These are phyloP conservation scores for Geophilus truncorum DNA, from an alignment of 2,888 invertebrate genomes.

Conservation along the genomic window DNA sequence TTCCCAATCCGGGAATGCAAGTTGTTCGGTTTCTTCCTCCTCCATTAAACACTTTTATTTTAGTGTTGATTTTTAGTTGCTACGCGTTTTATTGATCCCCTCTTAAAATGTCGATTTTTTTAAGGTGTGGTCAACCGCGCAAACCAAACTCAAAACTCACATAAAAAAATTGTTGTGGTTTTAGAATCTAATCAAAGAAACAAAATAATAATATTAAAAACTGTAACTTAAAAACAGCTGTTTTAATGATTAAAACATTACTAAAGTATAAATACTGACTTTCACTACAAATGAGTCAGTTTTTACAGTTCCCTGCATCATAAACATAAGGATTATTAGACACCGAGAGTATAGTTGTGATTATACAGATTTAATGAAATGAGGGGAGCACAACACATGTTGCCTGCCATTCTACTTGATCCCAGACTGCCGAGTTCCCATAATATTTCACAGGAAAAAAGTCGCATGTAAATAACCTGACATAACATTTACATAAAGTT, in stretches of 20 bases:
- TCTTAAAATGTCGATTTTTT: background rate
- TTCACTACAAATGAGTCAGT: too few species aligned
- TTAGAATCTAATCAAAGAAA: too few species aligned
- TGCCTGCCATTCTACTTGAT: background rate
- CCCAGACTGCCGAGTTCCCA: background rate
- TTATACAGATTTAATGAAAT: background rate
- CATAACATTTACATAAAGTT: background rate
- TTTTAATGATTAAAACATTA: too few species aligned
- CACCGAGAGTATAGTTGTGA: too few species aligned
- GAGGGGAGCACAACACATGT: background rate
- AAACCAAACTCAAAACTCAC: too few species aligned
- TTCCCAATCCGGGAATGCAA: background rate
- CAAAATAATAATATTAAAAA: too few species aligned
- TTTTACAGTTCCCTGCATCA: background rate
- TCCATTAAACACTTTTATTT: background rate
- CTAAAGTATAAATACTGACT: too few species aligned
- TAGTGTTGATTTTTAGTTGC: background rate
- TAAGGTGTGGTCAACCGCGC: too few species aligned
- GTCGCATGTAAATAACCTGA: background rate
- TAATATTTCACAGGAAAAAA: background rate
- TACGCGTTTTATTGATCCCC: background rate
- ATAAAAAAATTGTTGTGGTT: too few species aligned
- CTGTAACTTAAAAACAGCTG: too few species aligned
- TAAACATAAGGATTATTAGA: background rate
- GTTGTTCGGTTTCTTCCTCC: background rate